Evolutionary conservation across 2,797 vertebrate genomes (phyloP), one percentile per base, ranked within the genome.

Genomic region (Sebastes itinus): DNA sequence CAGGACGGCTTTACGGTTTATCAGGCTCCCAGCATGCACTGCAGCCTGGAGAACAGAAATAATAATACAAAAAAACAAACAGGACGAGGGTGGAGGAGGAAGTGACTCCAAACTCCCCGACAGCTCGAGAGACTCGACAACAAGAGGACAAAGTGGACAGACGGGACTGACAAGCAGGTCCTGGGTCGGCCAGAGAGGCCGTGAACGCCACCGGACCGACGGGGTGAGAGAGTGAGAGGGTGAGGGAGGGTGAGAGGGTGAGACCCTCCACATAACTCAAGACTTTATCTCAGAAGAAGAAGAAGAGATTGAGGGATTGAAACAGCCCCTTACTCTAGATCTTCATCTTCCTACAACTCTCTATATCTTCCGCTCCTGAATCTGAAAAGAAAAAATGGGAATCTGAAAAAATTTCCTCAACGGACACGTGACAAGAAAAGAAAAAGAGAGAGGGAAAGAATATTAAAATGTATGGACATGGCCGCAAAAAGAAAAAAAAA

Each of bases 271-370:
- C 79, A 66, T 65, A 46, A 84, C 70, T 61, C 35, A 74, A 46
- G 68, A 68, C 72, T 78, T 46, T 33, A 28, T 62, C 78, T 75
- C 18, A 80, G 68, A 78, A n/a, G 49, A 46, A 28, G 75, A 80
- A n/a, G 78, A 62, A 68, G 23, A 72, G 59, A 66, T 54, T 25
- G 69, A 80, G 80, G 77, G 86, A 82, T 77, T 49, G 33, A 88
- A 92, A 88, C 86, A 81, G 82, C 74, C 89, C 88, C 92, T 95
- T 96, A 95, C 95, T 95, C 92, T 94, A 95, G 88, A 93, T 93
- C 88, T 94, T 92, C 92, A 93, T 92, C 92, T 91, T 95, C 90
- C 91, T 95, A 95, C 88, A 94, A 94, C 88, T 94, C 89, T 91
- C 93, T 94, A 93, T 88, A 92, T 92, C 92, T 92, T 95, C 90